phyloP scores from a whole-genome alignment of 2,797 vertebrate genomes.

The Crocodylus rhombifer region DNA sequence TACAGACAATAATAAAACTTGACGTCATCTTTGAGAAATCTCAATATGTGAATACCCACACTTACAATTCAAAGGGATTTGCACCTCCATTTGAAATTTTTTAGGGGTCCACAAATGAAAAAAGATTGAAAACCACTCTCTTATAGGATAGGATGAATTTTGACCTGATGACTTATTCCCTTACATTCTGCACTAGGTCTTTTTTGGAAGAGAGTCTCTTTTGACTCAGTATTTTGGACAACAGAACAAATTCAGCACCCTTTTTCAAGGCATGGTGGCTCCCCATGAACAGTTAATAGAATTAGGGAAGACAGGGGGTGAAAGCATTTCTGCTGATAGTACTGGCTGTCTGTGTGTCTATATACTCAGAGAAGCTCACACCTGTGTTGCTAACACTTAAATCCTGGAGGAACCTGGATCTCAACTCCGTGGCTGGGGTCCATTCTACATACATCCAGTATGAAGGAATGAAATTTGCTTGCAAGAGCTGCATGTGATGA shows the following conservation, averaged over 20 bases:
- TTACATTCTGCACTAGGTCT: not conserved
- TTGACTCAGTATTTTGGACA: not conserved
- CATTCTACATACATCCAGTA: not conserved
- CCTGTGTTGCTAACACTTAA: not conserved
- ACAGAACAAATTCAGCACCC: conserved; percentile 8
- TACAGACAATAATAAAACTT: conserved; percentile 54
- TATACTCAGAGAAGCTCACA: not conserved
- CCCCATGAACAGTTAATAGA: not conserved
- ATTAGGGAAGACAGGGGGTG: conserved; percentile 15
- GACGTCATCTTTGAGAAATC: conserved; percentile 52
- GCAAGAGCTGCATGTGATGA: not conserved
- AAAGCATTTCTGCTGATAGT: not conserved
- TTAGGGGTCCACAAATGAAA: no score
- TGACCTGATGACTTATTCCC: not conserved
- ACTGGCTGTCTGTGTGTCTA: not conserved
- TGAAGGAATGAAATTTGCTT: not conserved
- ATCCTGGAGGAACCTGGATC: not conserved
- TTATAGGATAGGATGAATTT: conserved; percentile 23
- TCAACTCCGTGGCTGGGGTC: not conserved
- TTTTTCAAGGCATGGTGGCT: conserved; percentile 26
- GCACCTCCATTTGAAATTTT: no score
- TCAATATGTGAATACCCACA: not conserved
- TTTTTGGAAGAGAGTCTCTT: not conserved
- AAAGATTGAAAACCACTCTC: conserved; percentile 10
- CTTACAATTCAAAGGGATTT: no score